Conservation (phyloP, 2,888 invertebrate genomes). For the Noctua comes region DNA sequence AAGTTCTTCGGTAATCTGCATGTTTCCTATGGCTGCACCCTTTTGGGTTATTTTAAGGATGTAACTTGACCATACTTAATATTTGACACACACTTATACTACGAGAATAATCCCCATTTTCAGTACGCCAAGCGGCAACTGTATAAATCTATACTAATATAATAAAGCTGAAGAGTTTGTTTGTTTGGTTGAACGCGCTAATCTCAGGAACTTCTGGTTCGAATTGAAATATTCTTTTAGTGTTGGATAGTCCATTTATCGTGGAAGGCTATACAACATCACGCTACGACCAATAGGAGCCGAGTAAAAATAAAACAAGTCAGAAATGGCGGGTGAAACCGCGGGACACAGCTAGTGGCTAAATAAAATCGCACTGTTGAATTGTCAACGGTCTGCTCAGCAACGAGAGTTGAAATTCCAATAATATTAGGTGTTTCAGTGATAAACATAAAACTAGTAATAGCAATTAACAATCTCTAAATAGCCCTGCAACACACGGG, state of each 20-base stretch:
- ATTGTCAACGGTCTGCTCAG: neutral
- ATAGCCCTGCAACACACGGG: neutral
- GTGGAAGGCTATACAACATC: too few relatives aligned
- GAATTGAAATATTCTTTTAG: too few relatives aligned
- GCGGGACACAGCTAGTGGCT: too few relatives aligned
- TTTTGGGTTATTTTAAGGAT: neutral
- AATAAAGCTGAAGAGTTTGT: too few relatives aligned
- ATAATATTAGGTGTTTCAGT: neutral
- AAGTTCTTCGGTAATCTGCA: neutral
- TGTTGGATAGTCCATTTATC: too few relatives aligned
- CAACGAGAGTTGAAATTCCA: neutral
- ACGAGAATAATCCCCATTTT: neutral
- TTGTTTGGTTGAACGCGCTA: too few relatives aligned
- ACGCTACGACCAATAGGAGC: too few relatives aligned
- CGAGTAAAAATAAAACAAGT: too few relatives aligned
- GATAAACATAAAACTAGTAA: neutral
- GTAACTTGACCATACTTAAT: neutral
- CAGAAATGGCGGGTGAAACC: too few relatives aligned
- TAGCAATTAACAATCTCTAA: too few relatives aligned
- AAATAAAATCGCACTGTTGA: neutral
- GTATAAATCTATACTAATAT: too few relatives aligned
- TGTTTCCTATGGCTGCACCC: neutral
- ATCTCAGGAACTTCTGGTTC: too few relatives aligned
- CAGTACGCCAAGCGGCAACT: neutral
- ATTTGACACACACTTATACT: neutral